Evolutionary conservation across 2,113 vertebrate species (phyloP), one percentile per base, ranked within the genome.

Genomic region (Leptodactylus fuscus): DNA sequence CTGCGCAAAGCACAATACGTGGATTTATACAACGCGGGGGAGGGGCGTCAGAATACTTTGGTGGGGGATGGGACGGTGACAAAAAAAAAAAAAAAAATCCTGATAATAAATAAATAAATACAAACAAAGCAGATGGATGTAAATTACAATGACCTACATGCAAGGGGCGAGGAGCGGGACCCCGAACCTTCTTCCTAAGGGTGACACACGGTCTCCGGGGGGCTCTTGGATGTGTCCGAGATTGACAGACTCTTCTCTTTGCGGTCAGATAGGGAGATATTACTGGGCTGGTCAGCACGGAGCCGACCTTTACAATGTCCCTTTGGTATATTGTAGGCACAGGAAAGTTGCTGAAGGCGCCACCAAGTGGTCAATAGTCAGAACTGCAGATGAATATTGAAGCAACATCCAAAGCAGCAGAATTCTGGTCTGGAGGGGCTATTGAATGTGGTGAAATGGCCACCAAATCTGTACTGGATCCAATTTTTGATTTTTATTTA

Each of bases 51-150:
- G 73, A 41, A 84, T 75, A 76, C 74, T 67, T 53, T 77, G 58
- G 20, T 51, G 55, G 44, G 41, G 24, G 24, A 0, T 3, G 53
- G 6, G 10, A 15, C 13, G 46, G 38, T 32, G 53, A 49, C 24
- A 36, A 22, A 36, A 62, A 84, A 60, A 81, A 71, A 67, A 83
- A 71, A 38, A 51, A 82, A 49, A 70, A 27, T 10, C 13, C 10
- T 67, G 16, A 51, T 69, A 85, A 85, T 85, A 85, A 85, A 85
- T 85, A 85, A 85, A 85, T 79, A 85, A 85, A 85, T 85, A 85
- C 73, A 77, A 84, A 84, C 38, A 84, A 84, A 84, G 82, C 82
- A 9, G 69, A 74, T 51, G 55, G 44, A 41, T 49, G 53, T 32
- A 46, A 78, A 78, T 78, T 75, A 83, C 38, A 84, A 77, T 49